Conservation (phyloP, 2,888 invertebrate species). For the Protonemura montana region DNA sequence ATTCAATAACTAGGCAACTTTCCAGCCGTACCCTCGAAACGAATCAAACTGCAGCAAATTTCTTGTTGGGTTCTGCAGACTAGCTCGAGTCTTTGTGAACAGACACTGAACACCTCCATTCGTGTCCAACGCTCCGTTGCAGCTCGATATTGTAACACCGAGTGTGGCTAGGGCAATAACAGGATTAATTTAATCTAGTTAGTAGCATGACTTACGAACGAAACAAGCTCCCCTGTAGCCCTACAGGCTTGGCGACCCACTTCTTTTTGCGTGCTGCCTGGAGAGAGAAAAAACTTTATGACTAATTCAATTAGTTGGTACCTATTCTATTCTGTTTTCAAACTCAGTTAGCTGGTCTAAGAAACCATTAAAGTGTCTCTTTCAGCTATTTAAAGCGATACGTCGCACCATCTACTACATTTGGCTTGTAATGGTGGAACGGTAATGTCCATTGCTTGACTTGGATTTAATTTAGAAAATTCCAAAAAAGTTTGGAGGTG, state of each 20-base stretch:
- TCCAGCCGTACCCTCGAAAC: not conserved
- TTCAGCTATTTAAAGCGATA: not conserved
- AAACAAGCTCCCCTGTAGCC: not conserved
- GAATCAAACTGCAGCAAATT: not conserved
- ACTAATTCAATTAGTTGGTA: not conserved
- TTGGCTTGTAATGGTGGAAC: too few relatives aligned
- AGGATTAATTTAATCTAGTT: not conserved
- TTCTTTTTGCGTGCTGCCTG: not conserved
- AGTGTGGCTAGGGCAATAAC: not conserved
- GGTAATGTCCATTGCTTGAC: not conserved
- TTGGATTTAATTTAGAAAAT: not conserved
- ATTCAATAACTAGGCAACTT: too few relatives aligned
- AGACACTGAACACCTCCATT: not conserved
- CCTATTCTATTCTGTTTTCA: not conserved
- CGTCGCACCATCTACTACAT: not conserved
- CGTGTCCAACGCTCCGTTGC: not conserved
- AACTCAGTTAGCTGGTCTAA: not conserved
- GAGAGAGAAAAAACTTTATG: not conserved
- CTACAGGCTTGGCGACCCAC: not conserved
- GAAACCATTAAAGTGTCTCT: not conserved
- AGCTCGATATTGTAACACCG: not conserved
- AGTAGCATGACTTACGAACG: not conserved
- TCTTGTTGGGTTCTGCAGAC: not conserved
- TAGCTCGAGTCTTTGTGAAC: not conserved
- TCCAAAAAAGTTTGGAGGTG: conserved; percentile 26